Base-by-base conservation (phyloP, 2,888 invertebrate genomes). In the Scaptomyza cyrtandrae region DNA sequence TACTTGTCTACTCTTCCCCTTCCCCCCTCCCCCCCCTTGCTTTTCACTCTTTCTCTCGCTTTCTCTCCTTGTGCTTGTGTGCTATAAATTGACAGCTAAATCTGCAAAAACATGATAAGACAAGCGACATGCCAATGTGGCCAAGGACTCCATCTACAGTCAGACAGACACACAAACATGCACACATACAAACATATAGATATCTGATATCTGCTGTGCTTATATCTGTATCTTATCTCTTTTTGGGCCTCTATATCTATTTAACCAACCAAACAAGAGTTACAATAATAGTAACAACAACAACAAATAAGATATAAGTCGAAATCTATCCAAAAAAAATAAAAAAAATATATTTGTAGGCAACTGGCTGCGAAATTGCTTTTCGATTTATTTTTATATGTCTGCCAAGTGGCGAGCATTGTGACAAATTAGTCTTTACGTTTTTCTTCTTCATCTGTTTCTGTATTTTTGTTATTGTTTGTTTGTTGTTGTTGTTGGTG, bases 101-200 rank as follows among this genome's bases (percentile, higher is more conserved):
- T 86, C 85, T 86, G 88, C 86, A 83, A 86, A 87, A 88, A 83
- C 86, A 83, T 83, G 85, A 86, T 86, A 86, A 86, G 88, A 86
- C 86, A 79, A 87, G 84, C 86, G 80, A 85, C 86, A 88, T 88
- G 77, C 80, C 88, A 82, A 84, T 86, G 87, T 81, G 86, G 87
- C 87, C 87, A 84, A 78, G 75, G 79, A 78, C 53, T 75, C 31
- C 14, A 24, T 35, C 45, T 31, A 11, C 33, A 43, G 27, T 33
- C 52, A 29, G 14, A 37, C 41, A 19, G 29, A 13, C 16, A 46
- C 24, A 31, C 41, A 58, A n/a, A n/a, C n/a, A n/a, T n/a, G n/a
- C 31, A 33, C 13, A 50, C 6, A 43, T 11, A 43, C 39, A 39
- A 41, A 43, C n/a, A 37, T n/a, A 58, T 35, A 50, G 50, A 52